Evolutionary conservation across 2,888 invertebrate species (phyloP).

Genomic region (Epistrophe eligans): DNA sequence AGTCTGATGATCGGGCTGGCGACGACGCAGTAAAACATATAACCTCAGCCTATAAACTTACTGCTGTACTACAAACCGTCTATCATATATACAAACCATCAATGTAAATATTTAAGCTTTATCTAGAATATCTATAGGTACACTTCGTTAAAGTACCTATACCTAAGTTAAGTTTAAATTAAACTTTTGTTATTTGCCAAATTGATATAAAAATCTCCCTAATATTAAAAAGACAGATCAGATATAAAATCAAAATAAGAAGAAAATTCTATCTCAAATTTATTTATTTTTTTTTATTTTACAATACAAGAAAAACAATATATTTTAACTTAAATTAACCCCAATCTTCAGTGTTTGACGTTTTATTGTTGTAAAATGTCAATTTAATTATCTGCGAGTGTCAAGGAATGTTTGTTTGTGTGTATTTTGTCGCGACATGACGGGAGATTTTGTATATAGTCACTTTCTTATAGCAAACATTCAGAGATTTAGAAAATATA

Average conservation of each 20-base stretch:
- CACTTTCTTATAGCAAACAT: background rate
- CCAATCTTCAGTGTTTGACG: background rate
- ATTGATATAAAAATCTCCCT: too few relatives aligned
- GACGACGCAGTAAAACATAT: too few relatives aligned
- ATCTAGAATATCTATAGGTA: too few relatives aligned
- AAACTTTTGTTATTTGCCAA: too few relatives aligned
- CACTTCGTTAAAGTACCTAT: too few relatives aligned
- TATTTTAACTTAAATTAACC: constrained; percentile 17
- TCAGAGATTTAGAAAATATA: background rate
- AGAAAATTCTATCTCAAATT: background rate
- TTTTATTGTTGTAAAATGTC: constrained; percentile 3
- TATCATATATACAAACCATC: too few relatives aligned
- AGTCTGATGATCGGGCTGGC: too few relatives aligned
- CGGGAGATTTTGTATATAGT: background rate
- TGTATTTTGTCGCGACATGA: background rate
- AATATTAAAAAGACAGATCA: too few relatives aligned
- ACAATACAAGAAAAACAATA: background rate
- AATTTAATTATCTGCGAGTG: background rate
- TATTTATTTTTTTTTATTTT: background rate
- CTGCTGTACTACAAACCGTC: too few relatives aligned
- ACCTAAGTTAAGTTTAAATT: too few relatives aligned
- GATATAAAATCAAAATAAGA: background rate
- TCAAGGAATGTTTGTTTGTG: background rate
- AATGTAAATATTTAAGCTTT: too few relatives aligned
- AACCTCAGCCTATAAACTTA: too few relatives aligned